A percentile compares a stretch with the other conserved stretches of the same genome.
Evolutionary conservation across 2,113 vertebrate species (phyloP).

Genomic region (Tichodroma muraria): DNA sequence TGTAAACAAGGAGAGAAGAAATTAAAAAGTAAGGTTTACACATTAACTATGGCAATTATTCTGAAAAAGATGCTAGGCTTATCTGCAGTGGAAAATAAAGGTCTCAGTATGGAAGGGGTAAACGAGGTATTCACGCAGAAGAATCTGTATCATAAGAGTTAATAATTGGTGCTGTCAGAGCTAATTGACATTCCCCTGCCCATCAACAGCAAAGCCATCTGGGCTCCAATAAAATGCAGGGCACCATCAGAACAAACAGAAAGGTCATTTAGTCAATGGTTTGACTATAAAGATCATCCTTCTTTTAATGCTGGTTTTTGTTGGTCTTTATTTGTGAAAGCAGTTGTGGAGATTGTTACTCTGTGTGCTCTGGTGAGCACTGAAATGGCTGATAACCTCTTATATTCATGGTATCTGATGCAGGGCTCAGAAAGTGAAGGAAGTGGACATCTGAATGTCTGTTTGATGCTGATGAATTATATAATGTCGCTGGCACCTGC

Average conservation of each 20-base stretch:
- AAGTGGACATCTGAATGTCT: background rate
- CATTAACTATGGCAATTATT: background rate
- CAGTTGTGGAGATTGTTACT: background rate
- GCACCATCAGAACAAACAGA: background rate
- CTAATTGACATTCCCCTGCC: background rate
- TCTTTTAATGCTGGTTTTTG: background rate
- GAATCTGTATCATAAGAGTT: background rate
- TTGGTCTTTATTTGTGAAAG: background rate
- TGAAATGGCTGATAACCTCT: background rate
- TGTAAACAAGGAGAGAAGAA: background rate
- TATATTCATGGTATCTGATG: background rate
- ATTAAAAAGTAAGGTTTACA: background rate
- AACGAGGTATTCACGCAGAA: fast-evolving
- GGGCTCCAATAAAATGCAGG: background rate
- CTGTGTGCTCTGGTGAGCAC: background rate
- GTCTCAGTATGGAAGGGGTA: background rate
- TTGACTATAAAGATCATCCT: background rate
- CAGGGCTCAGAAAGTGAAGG: background rate
- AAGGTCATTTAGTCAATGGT: background rate
- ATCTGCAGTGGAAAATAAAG: background rate
- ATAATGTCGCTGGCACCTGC: background rate
- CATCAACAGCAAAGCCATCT: background rate
- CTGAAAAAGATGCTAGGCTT: background rate
- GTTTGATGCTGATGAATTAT: background rate
- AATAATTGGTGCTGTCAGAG: background rate